Base-by-base conservation (phyloP, 2,797 vertebrate species). In the Hydrocynus forskahlii region DNA sequence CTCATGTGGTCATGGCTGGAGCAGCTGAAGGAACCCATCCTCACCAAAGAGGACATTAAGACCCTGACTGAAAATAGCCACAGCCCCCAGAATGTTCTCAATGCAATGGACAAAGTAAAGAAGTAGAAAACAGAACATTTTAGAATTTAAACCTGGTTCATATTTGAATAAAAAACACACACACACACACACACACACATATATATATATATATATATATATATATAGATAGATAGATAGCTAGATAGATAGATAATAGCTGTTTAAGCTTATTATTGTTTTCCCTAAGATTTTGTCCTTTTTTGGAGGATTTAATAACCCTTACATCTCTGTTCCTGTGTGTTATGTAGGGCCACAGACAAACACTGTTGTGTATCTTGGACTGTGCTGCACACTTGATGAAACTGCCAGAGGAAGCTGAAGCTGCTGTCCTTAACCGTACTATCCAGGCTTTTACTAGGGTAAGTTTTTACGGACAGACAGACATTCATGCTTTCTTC, bases 1-100 rank as follows among this genome's bases (percentile, higher is more conserved):
- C 94, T 99, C 78, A 97, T 99, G 97, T 99, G 97, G 97, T 98
- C 97, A 0, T 99, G 98, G 98, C 91, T 99, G 86, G 97, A 97
- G 86, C 97, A 99, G 89, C 95, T 99, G 66, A 98, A 96, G 86
- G 97, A 97, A 70, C 97, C 98, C 0, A 64, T 96, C 81, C 91
- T 99, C 90, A 96, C 93, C 89, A 92, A 88, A 68, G 91, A 94
- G n/a, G 96, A 97, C 17, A 59, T 97, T 48, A 92, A 94, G 63
- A 86, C 93, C 60, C 86, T 99, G 84, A 89, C 89, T 35, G 90
- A 92, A 87, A 94, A 92, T 19, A 89, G 83, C 52, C 85, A 87
- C 4, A 93, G 95, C 81, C 91, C 94, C 2, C 89, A 93, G 43
- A 94, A 92, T 3, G 93, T 94, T 0, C 93, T 99, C 8, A 92